These are phyloP conservation scores for Tetragonula clypearis DNA, from an alignment of 1,140 invertebrate species.

Conservation along the genomic window DNA sequence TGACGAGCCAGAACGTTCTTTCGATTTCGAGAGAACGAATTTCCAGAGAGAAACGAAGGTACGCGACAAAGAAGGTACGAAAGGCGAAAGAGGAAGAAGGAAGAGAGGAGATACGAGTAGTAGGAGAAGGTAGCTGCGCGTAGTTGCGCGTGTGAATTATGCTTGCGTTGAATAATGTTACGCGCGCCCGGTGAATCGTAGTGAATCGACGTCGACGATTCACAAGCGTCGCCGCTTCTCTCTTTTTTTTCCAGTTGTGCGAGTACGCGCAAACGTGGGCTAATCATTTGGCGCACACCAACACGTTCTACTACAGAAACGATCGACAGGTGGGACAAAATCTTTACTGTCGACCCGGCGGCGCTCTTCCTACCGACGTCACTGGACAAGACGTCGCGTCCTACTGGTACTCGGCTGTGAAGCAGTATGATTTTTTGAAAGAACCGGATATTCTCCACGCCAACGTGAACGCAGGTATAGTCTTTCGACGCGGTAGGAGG, in stretches of 20 bases:
- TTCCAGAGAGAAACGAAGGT: not conserved
- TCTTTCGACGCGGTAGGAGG: too few relatives aligned
- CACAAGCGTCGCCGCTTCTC: too few relatives aligned
- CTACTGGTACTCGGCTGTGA: conserved; percentile 93
- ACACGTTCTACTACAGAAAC: conserved; percentile 89
- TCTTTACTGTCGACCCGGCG: conserved; percentile 87
- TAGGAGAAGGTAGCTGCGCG: not conserved
- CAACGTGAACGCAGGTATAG: conserved; percentile 89
- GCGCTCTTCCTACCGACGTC: conserved; percentile 85
- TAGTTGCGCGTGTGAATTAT: not conserved
- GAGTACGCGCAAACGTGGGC: conserved; percentile 92
- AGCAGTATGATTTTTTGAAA: conserved; percentile 89
- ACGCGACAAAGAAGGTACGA: not conserved
- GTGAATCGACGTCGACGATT: too few relatives aligned
- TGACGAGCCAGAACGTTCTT: not conserved
- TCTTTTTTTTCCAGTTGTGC: conserved; percentile 84
- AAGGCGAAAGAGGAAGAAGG: not conserved
- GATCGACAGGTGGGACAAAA: conserved; percentile 89
- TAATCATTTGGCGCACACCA: conserved; percentile 90
- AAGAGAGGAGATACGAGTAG: too few relatives aligned
- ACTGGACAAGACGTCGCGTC: conserved; percentile 91
- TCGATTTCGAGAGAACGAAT: too few relatives aligned
- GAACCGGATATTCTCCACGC: conserved; percentile 88
- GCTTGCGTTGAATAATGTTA: too few relatives aligned
- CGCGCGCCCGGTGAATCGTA: too few relatives aligned